Conservation (phyloP, 1,140 invertebrate genomes). For the Cydia strobilella region DNA sequence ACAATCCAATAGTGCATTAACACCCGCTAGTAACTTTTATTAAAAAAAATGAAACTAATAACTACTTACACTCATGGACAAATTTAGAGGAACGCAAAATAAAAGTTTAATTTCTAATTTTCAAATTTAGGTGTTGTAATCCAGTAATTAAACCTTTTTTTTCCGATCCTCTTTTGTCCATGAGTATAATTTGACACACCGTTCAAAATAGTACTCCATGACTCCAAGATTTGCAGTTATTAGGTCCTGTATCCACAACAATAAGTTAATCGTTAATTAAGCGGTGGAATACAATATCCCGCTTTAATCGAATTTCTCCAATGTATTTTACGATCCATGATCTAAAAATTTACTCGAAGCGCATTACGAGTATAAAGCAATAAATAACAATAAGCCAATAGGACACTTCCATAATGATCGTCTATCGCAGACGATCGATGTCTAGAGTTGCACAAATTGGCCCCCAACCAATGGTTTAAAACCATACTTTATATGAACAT, state of each 20-base stretch:
- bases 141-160: too few species aligned
- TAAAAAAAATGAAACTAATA: too few species aligned
- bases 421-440: slow-evolving; percentile 20
- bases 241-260: background rate
- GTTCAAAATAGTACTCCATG: too few species aligned
- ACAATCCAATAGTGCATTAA: too few species aligned
- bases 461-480: background rate
- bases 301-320: slow-evolving; percentile 3
- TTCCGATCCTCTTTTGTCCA: too few species aligned
- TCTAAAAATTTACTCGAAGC: slow-evolving; percentile 19
- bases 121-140: too few species aligned
- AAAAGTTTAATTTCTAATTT: too few species aligned
- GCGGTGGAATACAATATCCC: background rate
- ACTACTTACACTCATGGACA: too few species aligned
- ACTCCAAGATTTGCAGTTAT: background rate
- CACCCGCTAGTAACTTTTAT: too few species aligned
- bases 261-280: background rate
- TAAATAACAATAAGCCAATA: slow-evolving; percentile 30
- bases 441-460: slow-evolving; percentile 14
- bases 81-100: too few species aligned
- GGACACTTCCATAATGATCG: slow-evolving; percentile 27
- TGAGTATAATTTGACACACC: too few species aligned
- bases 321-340: slow-evolving; percentile 25
- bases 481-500: background rate
- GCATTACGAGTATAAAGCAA: slow-evolving; percentile 31